These are phyloP conservation scores for Neuroterus valhalla DNA, from an alignment of 1,140 invertebrate species.

Conservation along the genomic window DNA sequence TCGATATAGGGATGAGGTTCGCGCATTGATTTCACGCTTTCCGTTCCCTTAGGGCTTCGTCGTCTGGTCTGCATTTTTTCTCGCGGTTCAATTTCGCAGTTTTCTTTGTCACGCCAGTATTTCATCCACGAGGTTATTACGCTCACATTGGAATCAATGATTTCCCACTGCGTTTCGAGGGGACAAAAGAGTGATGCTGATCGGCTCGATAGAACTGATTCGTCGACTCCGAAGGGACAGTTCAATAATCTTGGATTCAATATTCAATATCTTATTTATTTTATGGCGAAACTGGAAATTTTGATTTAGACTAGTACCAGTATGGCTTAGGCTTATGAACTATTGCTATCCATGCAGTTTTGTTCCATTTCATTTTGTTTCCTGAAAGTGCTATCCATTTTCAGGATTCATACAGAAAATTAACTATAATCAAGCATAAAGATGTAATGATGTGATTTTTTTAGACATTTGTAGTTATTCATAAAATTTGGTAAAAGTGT, in stretches of 20 bases:
- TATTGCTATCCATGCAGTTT: too few species aligned
- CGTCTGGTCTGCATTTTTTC: slow-evolving; percentile 27
- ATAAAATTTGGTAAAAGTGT: too few species aligned
- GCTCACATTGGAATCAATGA: slow-evolving; percentile 19
- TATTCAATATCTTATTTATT: too few species aligned
- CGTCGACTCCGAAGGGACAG: neutral
- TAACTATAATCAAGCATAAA: too few species aligned
- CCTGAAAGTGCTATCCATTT: too few species aligned
- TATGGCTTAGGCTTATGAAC: too few species aligned
- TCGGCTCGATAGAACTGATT: slow-evolving; percentile 13
- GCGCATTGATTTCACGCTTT: slow-evolving; percentile 25
- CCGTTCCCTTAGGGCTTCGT: slow-evolving; percentile 23
- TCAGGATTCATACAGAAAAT: too few species aligned
- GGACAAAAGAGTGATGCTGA: slow-evolving; percentile 25
- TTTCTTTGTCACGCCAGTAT: slow-evolving; percentile 22
- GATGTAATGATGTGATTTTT: too few species aligned
- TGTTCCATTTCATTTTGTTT: too few species aligned
- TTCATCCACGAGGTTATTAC: slow-evolving; percentile 20
- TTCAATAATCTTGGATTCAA: neutral
- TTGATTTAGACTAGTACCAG: too few species aligned
- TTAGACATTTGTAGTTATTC: too few species aligned
- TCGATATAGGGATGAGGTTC: slow-evolving; percentile 18
- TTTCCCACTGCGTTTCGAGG: slow-evolving; percentile 13
- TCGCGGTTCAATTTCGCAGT: slow-evolving; percentile 25
- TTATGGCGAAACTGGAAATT: too few species aligned